phyloP scores from a whole-genome alignment of 2,113 vertebrate species.

The Oncorhynchus nerka region DNA sequence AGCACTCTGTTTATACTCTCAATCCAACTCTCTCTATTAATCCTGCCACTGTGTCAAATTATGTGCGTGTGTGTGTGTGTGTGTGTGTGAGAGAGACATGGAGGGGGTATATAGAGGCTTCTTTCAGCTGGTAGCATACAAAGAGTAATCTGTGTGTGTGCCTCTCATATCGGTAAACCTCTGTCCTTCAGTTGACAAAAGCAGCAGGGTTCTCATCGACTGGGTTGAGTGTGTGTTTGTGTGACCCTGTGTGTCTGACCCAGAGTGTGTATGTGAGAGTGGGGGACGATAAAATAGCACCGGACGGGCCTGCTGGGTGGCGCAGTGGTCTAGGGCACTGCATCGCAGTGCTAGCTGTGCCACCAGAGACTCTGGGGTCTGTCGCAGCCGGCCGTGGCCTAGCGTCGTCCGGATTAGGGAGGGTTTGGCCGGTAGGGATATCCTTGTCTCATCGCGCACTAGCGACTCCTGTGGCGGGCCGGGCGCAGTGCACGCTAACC shows the following conservation, averaged over 20 bases:
- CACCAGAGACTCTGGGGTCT: no score
- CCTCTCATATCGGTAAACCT: slow-evolving; percentile 24
- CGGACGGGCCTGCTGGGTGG: neutral
- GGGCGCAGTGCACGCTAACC: no score
- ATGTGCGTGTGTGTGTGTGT: slow-evolving; percentile 13
- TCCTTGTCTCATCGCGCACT: no score
- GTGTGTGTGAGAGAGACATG: neutral
- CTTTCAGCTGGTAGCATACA: slow-evolving; percentile 1
- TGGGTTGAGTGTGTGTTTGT: slow-evolving; percentile 9
- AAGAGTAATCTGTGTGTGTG: slow-evolving; percentile 16
- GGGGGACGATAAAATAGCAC: neutral
- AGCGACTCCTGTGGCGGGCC: no score
- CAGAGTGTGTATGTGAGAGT: neutral
- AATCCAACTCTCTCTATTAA: slow-evolving; percentile 48
- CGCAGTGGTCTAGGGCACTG: no score
- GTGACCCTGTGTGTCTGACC: neutral
- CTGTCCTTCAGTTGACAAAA: slow-evolving; percentile 38
- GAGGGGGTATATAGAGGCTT: neutral
- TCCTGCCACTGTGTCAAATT: slow-evolving; percentile 33
- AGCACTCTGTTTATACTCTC: slow-evolving; percentile 61
- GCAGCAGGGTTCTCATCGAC: slow-evolving; percentile 12
- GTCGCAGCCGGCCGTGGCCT: no score
- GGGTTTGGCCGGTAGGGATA: no score
- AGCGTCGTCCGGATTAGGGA: no score
- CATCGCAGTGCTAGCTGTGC: no score